Evolutionary conservation across 2,113 vertebrate species (phyloP).

Genomic region (Saccopteryx bilineata): DNA sequence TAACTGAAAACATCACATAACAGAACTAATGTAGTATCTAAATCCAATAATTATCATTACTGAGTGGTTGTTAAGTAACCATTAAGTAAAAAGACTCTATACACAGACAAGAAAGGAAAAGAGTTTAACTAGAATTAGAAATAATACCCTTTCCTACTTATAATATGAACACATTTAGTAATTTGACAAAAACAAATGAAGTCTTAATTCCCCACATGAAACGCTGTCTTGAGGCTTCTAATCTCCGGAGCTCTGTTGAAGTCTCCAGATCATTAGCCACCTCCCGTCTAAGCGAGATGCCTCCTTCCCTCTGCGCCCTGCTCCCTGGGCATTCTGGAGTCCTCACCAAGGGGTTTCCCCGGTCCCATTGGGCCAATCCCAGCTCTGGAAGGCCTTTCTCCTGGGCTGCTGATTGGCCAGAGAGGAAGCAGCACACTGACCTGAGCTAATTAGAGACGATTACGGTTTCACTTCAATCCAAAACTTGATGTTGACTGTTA

Average conservation of each 20-base stretch:
- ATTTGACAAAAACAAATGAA: not conserved
- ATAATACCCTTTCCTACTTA: not conserved
- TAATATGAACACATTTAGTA: conserved; percentile 25
- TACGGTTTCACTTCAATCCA: not conserved
- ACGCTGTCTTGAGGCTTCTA: not conserved
- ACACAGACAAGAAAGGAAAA: not conserved
- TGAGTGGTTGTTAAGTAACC: not conserved
- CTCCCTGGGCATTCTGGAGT: not conserved
- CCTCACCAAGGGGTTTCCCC: not conserved
- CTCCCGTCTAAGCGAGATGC: not conserved
- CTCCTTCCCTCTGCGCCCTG: not conserved
- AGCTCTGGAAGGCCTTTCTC: conserved; percentile 3
- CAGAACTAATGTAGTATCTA: not conserved
- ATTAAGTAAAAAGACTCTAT: not conserved
- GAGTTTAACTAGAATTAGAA: conserved; percentile 41
- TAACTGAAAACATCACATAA: conserved; percentile 11
- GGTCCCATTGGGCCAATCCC: not conserved
- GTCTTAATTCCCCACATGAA: not conserved
- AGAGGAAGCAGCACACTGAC: conserved; percentile 8
- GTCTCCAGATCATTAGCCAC: not conserved
- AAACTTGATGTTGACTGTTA: not conserved
- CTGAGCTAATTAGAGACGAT: conserved; percentile 38
- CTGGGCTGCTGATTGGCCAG: not conserved
- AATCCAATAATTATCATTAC: conserved; percentile 8
- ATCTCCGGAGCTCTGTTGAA: not conserved